Evolutionary conservation across 2,888 invertebrate genomes (phyloP).

Genomic region (Tribolium freemani): DNA sequence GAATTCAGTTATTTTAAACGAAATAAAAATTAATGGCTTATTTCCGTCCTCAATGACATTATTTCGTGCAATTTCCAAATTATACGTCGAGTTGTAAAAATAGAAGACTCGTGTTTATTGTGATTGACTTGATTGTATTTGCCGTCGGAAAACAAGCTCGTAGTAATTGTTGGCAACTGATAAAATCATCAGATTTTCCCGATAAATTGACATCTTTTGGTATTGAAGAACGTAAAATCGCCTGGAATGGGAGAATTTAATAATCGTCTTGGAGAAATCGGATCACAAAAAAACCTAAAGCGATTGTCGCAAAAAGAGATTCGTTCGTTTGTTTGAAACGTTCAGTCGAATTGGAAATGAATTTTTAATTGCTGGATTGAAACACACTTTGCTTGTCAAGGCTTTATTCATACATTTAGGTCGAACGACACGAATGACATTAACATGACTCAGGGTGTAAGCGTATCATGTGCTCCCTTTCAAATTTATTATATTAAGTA

Average conservation of each 20-base stretch:
- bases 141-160: background rate
- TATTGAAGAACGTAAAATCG: background rate
- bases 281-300: background rate
- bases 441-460: slow-evolving; percentile 38
- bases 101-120: background rate
- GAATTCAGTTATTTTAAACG: too few species aligned
- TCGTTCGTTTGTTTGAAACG: background rate
- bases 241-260: background rate
- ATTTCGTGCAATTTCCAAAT: background rate
- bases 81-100: background rate
- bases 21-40: too few species aligned
- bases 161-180: background rate
- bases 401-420: slow-evolving; percentile 9
- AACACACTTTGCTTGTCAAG: slow-evolving; percentile 7
- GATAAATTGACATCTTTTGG: background rate
- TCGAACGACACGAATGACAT: slow-evolving; percentile 27
- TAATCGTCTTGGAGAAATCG: slow-evolving; percentile 1
- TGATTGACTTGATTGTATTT: background rate
- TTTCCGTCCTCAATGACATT: too few species aligned
- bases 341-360: background rate
- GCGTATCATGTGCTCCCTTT: slow-evolving; percentile 44
- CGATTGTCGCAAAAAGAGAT: background rate
- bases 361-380: background rate
- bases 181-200: background rate
- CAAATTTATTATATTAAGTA: slow-evolving; percentile 1